Conservation (phyloP, 2,888 invertebrate species). For the Elegia similella region DNA sequence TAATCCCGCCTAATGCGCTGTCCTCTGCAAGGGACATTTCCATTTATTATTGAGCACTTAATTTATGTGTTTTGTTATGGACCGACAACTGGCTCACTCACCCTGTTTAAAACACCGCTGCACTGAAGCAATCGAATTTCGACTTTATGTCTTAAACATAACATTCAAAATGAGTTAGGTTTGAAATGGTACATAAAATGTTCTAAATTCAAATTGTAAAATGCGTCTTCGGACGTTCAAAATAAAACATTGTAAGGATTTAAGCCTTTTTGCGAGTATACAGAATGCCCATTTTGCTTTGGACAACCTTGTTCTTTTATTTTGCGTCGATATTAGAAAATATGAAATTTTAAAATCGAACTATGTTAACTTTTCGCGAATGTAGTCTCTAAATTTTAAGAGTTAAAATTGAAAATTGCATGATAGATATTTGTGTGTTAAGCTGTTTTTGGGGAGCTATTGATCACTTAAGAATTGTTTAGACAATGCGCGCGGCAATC, state of each 20-base stretch:
- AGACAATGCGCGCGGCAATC: slow-evolving; percentile 73
- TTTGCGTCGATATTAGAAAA: slow-evolving; percentile 43
- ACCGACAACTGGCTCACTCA: slow-evolving; percentile 66
- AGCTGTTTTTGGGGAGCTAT: slow-evolving; percentile 40
- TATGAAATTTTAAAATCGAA: slow-evolving; percentile 50
- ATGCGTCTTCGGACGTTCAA: slow-evolving; percentile 64
- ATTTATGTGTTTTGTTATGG: slow-evolving; percentile 83
- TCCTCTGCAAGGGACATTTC: slow-evolving; percentile 82
- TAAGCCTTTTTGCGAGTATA: slow-evolving; percentile 30
- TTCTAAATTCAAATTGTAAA: slow-evolving; percentile 38
- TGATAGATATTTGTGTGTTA: slow-evolving; percentile 25
- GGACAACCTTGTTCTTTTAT: slow-evolving; percentile 35
- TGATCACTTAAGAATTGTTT: slow-evolving; percentile 72
- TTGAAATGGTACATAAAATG: slow-evolving; percentile 26
- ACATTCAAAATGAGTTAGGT: slow-evolving; percentile 27
- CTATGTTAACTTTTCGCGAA: slow-evolving; percentile 22
- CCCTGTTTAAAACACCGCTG: slow-evolving; percentile 43
- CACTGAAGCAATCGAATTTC: slow-evolving; percentile 21
- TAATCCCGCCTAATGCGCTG: slow-evolving; percentile 81
- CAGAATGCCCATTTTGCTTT: slow-evolving; percentile 38
- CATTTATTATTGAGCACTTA: slow-evolving; percentile 83
- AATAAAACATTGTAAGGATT: slow-evolving; percentile 37
- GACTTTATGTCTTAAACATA: slow-evolving; percentile 25
- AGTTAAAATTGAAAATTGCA: slow-evolving; percentile 30
- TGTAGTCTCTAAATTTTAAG: slow-evolving; percentile 15